Percentiles rank a stretch among this genome's conserved stretches.
phyloP scores from a whole-genome alignment of 2,888 invertebrate genomes.

The Ctena decussata region DNA sequence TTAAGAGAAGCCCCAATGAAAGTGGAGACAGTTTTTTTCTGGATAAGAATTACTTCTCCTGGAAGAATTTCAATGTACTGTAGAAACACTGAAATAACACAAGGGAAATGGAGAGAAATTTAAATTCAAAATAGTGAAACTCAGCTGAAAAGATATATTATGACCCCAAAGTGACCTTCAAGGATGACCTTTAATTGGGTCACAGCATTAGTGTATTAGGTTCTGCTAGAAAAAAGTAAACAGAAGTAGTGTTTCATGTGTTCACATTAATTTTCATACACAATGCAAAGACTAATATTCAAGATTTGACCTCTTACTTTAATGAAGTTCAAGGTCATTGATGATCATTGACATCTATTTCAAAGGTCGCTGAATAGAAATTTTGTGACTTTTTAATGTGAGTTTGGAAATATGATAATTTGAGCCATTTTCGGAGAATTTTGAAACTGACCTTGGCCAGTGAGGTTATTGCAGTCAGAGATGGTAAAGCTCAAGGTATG shows the following conservation, averaged over 20 bases:
- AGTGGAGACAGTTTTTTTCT: no score
- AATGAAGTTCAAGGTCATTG: background rate
- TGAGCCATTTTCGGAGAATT: background rate
- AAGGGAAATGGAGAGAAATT: no score
- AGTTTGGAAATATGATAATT: background rate
- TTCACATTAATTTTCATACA: no score
- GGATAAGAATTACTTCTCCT: no score
- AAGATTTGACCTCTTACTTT: background rate
- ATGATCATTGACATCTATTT: background rate
- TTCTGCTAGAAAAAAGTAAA: background rate
- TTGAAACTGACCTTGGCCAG: background rate
- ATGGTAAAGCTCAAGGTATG: background rate
- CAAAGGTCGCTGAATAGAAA: background rate
- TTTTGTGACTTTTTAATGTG: background rate
- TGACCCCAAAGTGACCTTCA: conserved; percentile 4
- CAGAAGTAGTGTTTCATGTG: no score
- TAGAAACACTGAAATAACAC: no score
- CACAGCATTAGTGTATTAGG: background rate
- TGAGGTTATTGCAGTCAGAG: background rate
- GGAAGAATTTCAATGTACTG: no score
- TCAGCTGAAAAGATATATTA: no score
- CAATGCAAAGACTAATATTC: no score
- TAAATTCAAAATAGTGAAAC: no score
- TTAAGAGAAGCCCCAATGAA: no score
- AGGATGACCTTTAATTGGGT: background rate